Base-by-base conservation (phyloP, 2,797 vertebrate genomes). In the Lacerta agilis region DNA sequence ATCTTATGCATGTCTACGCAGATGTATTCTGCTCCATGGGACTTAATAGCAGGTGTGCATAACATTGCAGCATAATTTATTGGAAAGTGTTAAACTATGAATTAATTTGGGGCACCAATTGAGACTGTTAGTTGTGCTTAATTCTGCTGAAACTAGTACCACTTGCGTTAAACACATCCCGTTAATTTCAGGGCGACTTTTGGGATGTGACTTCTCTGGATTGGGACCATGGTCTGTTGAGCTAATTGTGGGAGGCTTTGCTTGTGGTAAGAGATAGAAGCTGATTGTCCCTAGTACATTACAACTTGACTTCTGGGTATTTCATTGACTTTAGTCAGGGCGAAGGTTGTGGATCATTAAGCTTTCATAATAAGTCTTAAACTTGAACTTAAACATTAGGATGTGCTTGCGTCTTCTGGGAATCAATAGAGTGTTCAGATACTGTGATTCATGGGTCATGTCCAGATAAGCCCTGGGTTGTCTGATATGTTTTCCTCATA, bases 381-480 rank as follows among this genome's bases (percentile, higher is more conserved):
- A 58, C 61, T 38, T 86, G 83, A 86, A 36, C 1, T 0, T 1
- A 83, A 88, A 36, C 3, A 69, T 5, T 86, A 89, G 3, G 58
- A 25, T 76, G 29, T 49, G 43, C 38, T 84, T 49, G 5, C 8
- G 8, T 80, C n/a, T 75, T 86, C 78, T 86, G 55, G 27, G 71
- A 82, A 78, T 29, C 13, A 78, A 77, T 78, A 58, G 33, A 55
- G 38, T 85, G 17, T 85, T 88, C 67, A 64, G 41, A 61, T 64
- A 85, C 67, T 69, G 17, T 87, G 73, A 83, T 64, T 87, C 49
- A 75, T 80, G 55, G 79, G 76, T 36, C 69, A 73, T 71, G n/a
- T 61, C 49, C 45, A 55, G 82, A 66, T 85, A 78, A 80, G 9
- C n/a, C 25, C 43, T 25, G 66, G 29, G 69, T 58, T 83, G 69